These are phyloP conservation scores for Deilephila porcellus DNA, from an alignment of 2,888 invertebrate genomes.

Conservation along the genomic window DNA sequence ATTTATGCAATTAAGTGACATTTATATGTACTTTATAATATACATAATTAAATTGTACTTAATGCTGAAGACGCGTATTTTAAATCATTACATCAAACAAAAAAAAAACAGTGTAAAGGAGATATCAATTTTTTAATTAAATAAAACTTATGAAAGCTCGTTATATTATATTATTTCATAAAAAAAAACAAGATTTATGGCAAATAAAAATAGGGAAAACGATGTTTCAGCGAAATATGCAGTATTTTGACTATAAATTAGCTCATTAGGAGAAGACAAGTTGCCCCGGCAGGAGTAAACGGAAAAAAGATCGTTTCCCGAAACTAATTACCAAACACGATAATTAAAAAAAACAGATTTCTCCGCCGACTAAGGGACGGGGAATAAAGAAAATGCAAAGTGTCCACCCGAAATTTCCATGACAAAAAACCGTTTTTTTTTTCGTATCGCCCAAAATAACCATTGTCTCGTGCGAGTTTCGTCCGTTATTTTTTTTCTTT, in stretches of 20 bases:
- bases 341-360: constrained; percentile 84
- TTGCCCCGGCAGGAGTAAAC: constrained; percentile 70
- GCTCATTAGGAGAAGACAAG: constrained; percentile 79
- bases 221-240: constrained; percentile 30
- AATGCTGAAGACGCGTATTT: too few relatives aligned
- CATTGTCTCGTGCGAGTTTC: constrained; percentile 78
- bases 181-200: not conserved
- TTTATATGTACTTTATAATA: too few relatives aligned
- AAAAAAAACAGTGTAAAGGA: too few relatives aligned
- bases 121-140: too few relatives aligned
- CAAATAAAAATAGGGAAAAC: constrained; percentile 4
- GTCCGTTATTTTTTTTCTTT: constrained; percentile 73
- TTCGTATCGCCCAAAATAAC: constrained; percentile 79
- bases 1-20: too few relatives aligned
- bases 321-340: constrained; percentile 85
- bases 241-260: constrained; percentile 73
- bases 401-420: constrained; percentile 82
- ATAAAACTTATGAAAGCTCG: too few relatives aligned
- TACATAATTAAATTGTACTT: too few relatives aligned
- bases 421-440: constrained; percentile 74
- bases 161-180: not conserved
- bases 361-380: constrained; percentile 66
- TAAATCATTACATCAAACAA: too few relatives aligned
- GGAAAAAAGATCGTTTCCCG: constrained; percentile 77
- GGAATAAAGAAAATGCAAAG: constrained; percentile 83